Evolutionary conservation across 2,113 vertebrate genomes (phyloP).

Genomic region (Eclectus roratus): DNA sequence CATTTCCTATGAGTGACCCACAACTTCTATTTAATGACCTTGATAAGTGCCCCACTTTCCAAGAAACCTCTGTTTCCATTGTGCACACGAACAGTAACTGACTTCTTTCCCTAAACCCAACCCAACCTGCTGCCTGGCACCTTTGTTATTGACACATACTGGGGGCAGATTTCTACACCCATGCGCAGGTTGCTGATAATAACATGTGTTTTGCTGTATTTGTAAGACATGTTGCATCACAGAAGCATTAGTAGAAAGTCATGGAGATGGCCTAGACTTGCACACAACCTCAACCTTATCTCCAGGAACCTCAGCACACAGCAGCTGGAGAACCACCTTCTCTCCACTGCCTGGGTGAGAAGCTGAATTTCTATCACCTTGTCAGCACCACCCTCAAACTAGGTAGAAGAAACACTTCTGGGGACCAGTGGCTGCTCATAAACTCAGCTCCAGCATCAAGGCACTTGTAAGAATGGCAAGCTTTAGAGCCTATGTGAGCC

Average conservation of each 20-base stretch:
- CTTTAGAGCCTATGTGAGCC: not conserved
- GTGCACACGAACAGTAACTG: not conserved
- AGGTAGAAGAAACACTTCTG: not conserved
- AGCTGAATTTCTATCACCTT: not conserved
- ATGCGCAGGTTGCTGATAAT: not conserved
- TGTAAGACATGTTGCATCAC: accelerated
- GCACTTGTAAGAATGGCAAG: not conserved
- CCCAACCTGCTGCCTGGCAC: not conserved
- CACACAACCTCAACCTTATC: not conserved
- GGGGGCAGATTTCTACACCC: not conserved
- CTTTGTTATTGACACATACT: not conserved
- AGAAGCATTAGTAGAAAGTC: not conserved
- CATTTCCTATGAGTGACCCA: not conserved
- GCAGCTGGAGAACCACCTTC: not conserved
- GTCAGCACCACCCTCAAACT: not conserved
- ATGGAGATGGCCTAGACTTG: not conserved
- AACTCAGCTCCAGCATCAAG: not conserved
- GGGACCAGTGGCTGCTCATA: not conserved
- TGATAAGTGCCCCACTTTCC: not conserved
- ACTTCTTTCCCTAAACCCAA: not conserved
- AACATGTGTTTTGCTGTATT: not conserved
- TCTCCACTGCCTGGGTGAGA: not conserved
- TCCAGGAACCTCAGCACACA: not conserved
- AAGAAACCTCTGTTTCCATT: accelerated
- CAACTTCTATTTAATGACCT: not conserved